Conservation (phyloP, 2,113 vertebrate species). For the Fulica atra region DNA sequence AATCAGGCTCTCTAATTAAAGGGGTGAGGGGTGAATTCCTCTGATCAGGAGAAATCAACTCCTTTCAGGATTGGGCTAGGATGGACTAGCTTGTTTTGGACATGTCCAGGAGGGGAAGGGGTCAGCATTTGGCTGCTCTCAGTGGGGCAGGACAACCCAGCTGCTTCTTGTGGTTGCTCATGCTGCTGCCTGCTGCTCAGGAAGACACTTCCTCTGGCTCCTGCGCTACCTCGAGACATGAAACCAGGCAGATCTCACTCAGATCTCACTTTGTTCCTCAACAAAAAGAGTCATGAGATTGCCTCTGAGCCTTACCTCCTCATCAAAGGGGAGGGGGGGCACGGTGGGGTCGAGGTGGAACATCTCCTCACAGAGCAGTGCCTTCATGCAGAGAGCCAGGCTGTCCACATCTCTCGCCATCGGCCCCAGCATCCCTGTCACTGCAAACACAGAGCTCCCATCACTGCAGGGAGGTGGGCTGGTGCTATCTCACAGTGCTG, state of each 20-base stretch:
- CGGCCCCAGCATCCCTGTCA: slow-evolving; percentile 62
- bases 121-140: background rate
- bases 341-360: slow-evolving; percentile 85
- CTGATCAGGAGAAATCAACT: background rate
- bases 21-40: background rate
- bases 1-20: background rate
- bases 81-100: background rate
- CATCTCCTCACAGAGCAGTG: slow-evolving; percentile 85
- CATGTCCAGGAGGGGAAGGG: background rate
- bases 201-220: background rate
- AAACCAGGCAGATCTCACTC: background rate
- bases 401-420: slow-evolving; percentile 85
- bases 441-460: background rate
- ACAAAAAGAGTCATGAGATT: background rate
- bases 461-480: background rate
- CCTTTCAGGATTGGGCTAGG: background rate
- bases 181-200: background rate
- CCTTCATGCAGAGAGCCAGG: slow-evolving; percentile 86
- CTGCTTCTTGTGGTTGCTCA: background rate
- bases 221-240: background rate
- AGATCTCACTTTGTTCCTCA: background rate
- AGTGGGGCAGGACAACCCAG: background rate
- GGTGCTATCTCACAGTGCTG: background rate
- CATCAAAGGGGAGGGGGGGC: slow-evolving; percentile 84
- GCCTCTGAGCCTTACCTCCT: slow-evolving; percentile 65